A percentile compares a stretch with the other conserved stretches of the same genome.
Conservation (phyloP, 2,113 vertebrate genomes). For the Petaurus breviceps region DNA sequence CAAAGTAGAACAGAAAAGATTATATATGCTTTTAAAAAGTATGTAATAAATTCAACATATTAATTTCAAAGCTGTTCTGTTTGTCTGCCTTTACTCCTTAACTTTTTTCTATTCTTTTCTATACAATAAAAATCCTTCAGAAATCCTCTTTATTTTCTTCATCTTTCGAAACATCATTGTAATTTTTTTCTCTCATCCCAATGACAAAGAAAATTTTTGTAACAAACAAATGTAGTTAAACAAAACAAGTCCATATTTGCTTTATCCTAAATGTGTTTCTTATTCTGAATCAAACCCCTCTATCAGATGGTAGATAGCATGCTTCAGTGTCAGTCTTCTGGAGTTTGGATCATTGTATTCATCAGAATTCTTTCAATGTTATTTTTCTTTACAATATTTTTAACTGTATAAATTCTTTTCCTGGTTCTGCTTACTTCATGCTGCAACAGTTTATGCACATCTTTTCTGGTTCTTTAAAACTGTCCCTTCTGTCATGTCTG, state of each 20-base stretch:
- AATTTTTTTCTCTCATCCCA: not conserved
- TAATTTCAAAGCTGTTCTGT: not conserved
- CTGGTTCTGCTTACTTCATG: not conserved
- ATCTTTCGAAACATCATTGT: not conserved
- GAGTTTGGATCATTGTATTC: not conserved
- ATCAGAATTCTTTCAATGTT: not conserved
- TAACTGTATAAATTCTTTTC: not conserved
- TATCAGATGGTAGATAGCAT: not conserved
- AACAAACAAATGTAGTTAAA: not conserved
- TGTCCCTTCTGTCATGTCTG: not conserved
- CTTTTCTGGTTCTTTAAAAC: not conserved
- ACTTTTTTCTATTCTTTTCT: not conserved
- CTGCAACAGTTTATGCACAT: not conserved
- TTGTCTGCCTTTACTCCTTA: not conserved
- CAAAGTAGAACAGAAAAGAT: not conserved
- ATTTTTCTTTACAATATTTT: not conserved
- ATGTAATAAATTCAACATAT: not conserved
- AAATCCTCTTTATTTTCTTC: not conserved
- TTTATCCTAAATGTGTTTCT: not conserved
- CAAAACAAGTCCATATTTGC: not conserved
- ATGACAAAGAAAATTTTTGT: not conserved
- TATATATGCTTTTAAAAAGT: not conserved
- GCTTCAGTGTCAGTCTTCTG: not conserved
- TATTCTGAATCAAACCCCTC: not conserved
- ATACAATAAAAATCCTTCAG: not conserved